Percentiles rank a stretch among this genome's conserved stretches.
Evolutionary conservation across 2,113 vertebrate species (phyloP).

Genomic region (Dinomys branickii): DNA sequence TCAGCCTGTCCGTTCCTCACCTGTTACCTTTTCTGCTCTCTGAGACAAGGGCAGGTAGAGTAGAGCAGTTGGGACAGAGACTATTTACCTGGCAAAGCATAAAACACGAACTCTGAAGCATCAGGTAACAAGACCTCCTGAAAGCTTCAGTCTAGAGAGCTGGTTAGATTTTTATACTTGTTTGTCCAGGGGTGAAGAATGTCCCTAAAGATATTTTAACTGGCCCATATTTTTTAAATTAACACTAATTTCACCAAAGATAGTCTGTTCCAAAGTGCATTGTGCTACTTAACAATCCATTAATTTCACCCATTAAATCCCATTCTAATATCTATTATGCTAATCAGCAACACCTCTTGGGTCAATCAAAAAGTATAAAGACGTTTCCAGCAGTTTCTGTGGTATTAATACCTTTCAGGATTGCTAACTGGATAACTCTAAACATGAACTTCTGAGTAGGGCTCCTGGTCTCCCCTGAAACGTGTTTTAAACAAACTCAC

Average conservation of each 20-base stretch:
- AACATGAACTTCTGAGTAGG: background rate
- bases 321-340: background rate
- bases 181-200: background rate
- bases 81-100: background rate
- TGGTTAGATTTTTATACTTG: background rate
- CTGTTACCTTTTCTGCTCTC: background rate
- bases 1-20: background rate
- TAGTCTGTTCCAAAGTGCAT: background rate
- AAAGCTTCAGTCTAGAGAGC: background rate
- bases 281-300: background rate
- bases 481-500: background rate
- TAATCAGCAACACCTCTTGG: background rate
- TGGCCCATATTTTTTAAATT: background rate
- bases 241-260: conserved; percentile 31
- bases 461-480: background rate
- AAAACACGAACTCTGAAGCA: background rate
- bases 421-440: background rate
- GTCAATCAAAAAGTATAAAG: conserved; percentile 13
- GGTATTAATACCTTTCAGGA: background rate
- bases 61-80: background rate
- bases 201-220: conserved; percentile 41
- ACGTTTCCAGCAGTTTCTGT: background rate
- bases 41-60: background rate
- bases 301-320: conserved; percentile 13
- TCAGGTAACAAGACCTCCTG: background rate